These are phyloP conservation scores for Tragopan temminckii DNA, from an alignment of 2,797 vertebrate species.

Conservation along the genomic window DNA sequence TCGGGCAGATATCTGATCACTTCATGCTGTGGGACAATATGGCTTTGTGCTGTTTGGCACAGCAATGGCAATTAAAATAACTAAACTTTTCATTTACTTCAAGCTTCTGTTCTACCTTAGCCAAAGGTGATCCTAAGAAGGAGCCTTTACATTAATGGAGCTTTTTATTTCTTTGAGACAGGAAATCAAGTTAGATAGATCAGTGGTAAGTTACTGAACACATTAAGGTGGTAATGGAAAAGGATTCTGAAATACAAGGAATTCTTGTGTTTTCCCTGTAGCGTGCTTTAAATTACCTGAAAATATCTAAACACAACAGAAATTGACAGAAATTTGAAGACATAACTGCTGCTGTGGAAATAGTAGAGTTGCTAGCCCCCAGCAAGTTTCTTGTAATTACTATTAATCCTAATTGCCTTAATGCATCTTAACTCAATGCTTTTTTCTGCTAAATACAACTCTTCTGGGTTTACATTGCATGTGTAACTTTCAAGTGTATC, in stretches of 20 bases:
- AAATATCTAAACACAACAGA: conserved; percentile 17
- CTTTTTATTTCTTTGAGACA: conserved; percentile 7
- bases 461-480: background rate
- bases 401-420: conserved; percentile 57
- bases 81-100: conserved; percentile 69
- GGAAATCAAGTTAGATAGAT: background rate
- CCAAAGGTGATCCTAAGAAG: conserved; percentile 20
- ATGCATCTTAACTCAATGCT: conserved; percentile 40
- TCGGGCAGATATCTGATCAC: conserved; percentile 85
- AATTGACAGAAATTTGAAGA: background rate
- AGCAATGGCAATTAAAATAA: conserved; percentile 74
- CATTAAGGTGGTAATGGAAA: background rate
- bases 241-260: background rate
- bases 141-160: background rate
- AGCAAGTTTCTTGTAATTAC: conserved; percentile 64
- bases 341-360: background rate
- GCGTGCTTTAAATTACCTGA: background rate
- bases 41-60: conserved; percentile 80
- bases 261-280: conserved; percentile 8
- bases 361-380: conserved; percentile 6
- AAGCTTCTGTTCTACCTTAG: conserved; percentile 50
- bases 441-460: background rate
- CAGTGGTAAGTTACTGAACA: background rate
- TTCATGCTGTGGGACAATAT: conserved; percentile 87
- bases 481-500: conserved; percentile 34